Evolutionary conservation across 2,797 vertebrate species (phyloP).

Genomic region (Spheniscus humboldti): DNA sequence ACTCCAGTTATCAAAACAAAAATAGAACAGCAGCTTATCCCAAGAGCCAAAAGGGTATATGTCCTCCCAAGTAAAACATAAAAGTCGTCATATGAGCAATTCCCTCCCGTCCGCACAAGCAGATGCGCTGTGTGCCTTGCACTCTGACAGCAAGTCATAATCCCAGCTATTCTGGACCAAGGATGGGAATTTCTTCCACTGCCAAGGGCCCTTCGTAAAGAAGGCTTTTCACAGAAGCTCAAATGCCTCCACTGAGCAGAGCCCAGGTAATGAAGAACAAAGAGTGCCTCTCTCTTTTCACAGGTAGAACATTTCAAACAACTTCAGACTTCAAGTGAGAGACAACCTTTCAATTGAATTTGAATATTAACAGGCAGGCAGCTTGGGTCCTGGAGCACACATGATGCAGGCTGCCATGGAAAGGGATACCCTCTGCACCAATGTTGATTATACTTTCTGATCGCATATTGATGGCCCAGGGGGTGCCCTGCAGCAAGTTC

Average conservation of each 20-base stretch:
- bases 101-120: accelerated
- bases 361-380: background rate
- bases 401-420: background rate
- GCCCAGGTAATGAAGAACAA: background rate
- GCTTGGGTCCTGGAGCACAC: background rate
- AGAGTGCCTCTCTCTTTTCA: background rate
- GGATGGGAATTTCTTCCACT: background rate
- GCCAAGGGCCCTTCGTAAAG: background rate
- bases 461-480: background rate
- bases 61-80: constrained; percentile 4
- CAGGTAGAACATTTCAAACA: background rate
- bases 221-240: background rate
- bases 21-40: constrained; percentile 1
- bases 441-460: background rate
- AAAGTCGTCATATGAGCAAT: background rate
- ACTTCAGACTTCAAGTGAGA: background rate
- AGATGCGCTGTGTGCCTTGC: background rate
- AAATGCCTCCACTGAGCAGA: background rate
- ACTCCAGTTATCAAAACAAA: constrained; percentile 50
- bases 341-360: background rate
- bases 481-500: background rate
- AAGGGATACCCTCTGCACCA: background rate
- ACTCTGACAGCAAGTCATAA: background rate
- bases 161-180: background rate
- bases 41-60: background rate